Conservation (phyloP, 2,888 invertebrate species). For the Actias luna region DNA sequence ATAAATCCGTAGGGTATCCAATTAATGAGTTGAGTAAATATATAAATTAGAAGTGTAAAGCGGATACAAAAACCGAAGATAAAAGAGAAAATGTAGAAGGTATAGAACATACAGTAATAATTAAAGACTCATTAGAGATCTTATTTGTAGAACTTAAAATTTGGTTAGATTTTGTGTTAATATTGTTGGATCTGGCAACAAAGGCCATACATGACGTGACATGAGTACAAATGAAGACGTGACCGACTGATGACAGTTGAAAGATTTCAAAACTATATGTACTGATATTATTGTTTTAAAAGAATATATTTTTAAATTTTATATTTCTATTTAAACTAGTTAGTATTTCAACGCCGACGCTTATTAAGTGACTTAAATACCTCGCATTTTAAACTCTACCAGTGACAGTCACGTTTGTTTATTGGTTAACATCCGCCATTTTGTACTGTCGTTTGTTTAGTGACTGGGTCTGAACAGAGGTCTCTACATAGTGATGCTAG, state of each 20-base stretch:
- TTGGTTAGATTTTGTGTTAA: not conserved
- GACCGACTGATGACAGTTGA: conserved; percentile 75
- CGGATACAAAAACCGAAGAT: too few relatives aligned
- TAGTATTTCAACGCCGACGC: conserved; percentile 39
- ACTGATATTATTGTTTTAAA: conserved; percentile 54
- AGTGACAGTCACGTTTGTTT: conserved; percentile 79
- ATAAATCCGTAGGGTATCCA: too few relatives aligned
- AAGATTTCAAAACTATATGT: conserved; percentile 65
- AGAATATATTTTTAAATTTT: conserved; percentile 70
- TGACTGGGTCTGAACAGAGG: conserved; percentile 59
- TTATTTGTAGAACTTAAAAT: not conserved
- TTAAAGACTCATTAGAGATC: not conserved
- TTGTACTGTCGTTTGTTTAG: conserved; percentile 82
- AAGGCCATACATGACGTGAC: conserved; percentile 42
- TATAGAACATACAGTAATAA: too few relatives aligned
- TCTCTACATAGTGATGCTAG: conserved; percentile 65
- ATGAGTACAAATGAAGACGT: conserved; percentile 44
- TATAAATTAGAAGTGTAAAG: too few relatives aligned
- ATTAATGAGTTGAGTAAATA: too few relatives aligned
- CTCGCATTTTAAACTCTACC: conserved; percentile 45
- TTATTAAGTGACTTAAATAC: conserved; percentile 41
- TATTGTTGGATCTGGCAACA: not conserved
- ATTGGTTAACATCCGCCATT: conserved; percentile 82
- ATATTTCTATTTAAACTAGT: conserved; percentile 59
- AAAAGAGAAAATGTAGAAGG: too few relatives aligned